Evolutionary conservation across 2,797 vertebrate species (phyloP), one percentile per base, ranked within the genome.

Genomic region (Falco novaeseelandiae): DNA sequence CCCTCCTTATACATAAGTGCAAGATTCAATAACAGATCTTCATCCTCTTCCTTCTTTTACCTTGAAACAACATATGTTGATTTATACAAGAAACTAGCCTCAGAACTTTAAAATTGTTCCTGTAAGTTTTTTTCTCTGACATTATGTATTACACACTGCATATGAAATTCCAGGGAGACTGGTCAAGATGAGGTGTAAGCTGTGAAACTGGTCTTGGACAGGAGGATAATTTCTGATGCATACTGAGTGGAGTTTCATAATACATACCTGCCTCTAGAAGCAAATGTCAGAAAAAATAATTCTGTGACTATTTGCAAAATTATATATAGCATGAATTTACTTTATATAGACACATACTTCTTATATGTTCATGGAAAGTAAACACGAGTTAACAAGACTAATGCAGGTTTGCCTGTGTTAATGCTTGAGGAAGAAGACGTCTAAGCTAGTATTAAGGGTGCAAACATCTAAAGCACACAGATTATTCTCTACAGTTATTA

Each of bases 121-220:
- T 63, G 22, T 54, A 23, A 5, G 25, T 40, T 51, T 84, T 84
- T 54, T 55, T 11, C 32, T 73, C 32, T 74, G 38, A 71, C 70
- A 67, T 62, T n/a, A 12, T 25, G 1, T 21, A 8, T 69, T 44
- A 62, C 7, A 46, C 3, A 29, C 0, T 0, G 5, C 4, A 49
- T 20, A 11, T 14, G 20, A 84, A 84, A 88, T 72, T 88, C 49
- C 76, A 88, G 25, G 22, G 34, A 70, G 22, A 52, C 9, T 46
- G 30, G 25, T 34, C 44, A 82, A 30, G 34, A 51, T 22, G 70
- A 79, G 17, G 8, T 27, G 6, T 25, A 62, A 62, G 38, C 44
- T 48, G 9, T 66, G 34, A 76, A 85, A 72, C 25, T 44, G 38
- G 18, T 73, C 59, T 87, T n/a, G 30, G 51, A 59, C 17, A 44